These are phyloP conservation scores for Scaptomyza tumidula DNA, from an alignment of 2,888 invertebrate species.

Conservation along the genomic window DNA sequence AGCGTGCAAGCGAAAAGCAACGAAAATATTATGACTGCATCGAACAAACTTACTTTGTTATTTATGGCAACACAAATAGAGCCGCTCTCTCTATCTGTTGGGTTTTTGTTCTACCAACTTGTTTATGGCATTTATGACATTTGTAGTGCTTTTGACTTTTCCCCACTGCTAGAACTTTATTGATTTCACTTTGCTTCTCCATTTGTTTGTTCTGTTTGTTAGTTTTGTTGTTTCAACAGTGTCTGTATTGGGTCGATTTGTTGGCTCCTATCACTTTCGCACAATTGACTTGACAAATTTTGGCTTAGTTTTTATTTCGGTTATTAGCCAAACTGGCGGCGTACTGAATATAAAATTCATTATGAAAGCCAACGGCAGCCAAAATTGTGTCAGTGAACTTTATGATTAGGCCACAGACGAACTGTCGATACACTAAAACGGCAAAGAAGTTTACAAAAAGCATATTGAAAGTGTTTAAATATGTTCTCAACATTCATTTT, in stretches of 20 bases:
- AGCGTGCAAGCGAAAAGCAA: neutral
- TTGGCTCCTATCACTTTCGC: conserved; percentile 23
- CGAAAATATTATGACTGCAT: conserved; percentile 3
- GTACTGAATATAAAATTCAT: conserved; percentile 50
- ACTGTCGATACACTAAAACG: conserved; percentile 17
- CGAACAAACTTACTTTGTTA: conserved; percentile 31
- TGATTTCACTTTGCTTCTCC: conserved; percentile 39
- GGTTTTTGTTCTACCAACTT: conserved; percentile 10
- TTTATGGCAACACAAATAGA: conserved; percentile 38
- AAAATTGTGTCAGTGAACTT: conserved; percentile 43
- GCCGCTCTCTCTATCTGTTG: conserved; percentile 1
- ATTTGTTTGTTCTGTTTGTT: conserved; percentile 12
- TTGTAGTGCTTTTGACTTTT: conserved; percentile 48
- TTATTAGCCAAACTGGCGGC: conserved; percentile 70
- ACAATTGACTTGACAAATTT: conserved; percentile 42
- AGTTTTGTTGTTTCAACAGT: conserved; percentile 14
- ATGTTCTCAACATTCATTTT: neutral
- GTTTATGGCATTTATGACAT: conserved; percentile 50
- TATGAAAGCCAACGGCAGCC: conserved; percentile 6
- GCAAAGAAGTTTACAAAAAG: neutral
- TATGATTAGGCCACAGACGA: conserved; percentile 6
- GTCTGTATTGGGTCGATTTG: conserved; percentile 6
- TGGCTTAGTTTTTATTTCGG: conserved; percentile 55
- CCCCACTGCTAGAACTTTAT: conserved; percentile 35
- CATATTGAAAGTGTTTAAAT: neutral